phyloP scores from a whole-genome alignment of 2,888 invertebrate genomes.

The Caenorhabditis auriculariae region DNA sequence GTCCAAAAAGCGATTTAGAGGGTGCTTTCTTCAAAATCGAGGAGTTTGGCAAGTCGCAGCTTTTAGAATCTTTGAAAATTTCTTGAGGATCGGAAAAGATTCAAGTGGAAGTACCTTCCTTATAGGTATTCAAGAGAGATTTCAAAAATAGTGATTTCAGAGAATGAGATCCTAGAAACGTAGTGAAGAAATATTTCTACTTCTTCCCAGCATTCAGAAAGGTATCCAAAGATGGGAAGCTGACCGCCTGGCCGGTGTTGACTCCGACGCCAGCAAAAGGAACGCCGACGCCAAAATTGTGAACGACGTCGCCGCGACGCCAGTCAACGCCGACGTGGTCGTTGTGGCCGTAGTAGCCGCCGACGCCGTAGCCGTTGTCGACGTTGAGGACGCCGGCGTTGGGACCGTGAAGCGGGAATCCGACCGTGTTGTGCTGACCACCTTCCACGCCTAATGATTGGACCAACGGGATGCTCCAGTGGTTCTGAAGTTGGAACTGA shows the following conservation, averaged over 20 bases:
- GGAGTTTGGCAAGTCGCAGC: too few species aligned
- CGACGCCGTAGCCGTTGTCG: constrained; percentile 46
- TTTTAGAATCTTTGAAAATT: too few species aligned
- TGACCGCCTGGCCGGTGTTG: constrained; percentile 37
- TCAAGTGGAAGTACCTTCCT: too few species aligned
- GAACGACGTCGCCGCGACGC: constrained; percentile 29
- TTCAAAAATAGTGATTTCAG: background rate
- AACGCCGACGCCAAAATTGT: constrained; percentile 43
- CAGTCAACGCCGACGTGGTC: constrained; percentile 48
- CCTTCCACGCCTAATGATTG: constrained; percentile 56
- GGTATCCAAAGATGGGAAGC: constrained; percentile 39
- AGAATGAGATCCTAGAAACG: too few species aligned
- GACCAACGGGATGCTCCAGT: constrained; percentile 52
- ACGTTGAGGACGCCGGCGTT: constrained; percentile 36
- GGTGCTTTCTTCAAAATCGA: too few species aligned
- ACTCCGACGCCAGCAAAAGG: constrained; percentile 41
- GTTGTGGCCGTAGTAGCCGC: constrained; percentile 43
- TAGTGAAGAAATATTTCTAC: too few species aligned
- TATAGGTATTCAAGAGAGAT: too few species aligned
- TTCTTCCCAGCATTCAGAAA: constrained; percentile 1
- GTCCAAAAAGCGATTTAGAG: too few species aligned
- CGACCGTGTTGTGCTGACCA: constrained; percentile 45
- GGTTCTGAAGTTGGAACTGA: constrained; percentile 10
- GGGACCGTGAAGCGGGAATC: constrained; percentile 32
- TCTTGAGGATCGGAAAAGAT: too few species aligned